Evolutionary conservation across 2,113 vertebrate species (phyloP), one percentile per base, ranked within the genome.

Genomic region (Catharus bicknelli): DNA sequence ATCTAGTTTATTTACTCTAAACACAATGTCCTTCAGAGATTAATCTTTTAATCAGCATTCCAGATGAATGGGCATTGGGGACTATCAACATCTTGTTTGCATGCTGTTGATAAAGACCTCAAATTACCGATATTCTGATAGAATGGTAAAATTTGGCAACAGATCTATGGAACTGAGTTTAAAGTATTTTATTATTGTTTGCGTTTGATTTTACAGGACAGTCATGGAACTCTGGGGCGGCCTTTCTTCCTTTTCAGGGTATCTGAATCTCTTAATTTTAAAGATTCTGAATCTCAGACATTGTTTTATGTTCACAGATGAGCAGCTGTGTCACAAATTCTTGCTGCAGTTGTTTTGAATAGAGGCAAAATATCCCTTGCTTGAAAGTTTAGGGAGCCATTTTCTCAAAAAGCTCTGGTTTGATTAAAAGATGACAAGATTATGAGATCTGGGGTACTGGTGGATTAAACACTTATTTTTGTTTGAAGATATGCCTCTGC

Each of bases 161-260:
- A 67, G 75, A 67, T 63, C 72, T 83, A 20, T 64, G 42, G 36
- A 88, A 80, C 5, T 34, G 30, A 70, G 25, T 86, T 94, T 77
- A 27, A 91, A 94, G 62, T 38, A 36, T 73, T 74, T 88, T 57
- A 12, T 38, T 96, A 92, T 7, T 38, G 36, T 82, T 90, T 97
- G 26, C 96, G 54, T 79, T 97, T 95, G 95, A 53, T 97, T 94
- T 98, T 97, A 38, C 94, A 98, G 97, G 96, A 96, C 88, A 87
- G 91, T 20, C 81, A 91, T 83, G 96, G 90, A 66, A 70, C 47
- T 45, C 54, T 93, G 83, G 96, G 97, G 93, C 83, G 86, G 38
- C 96, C 96, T 25, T 98, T 98, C 92, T 98, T 98, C 91, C 97
- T 98, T 95, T 98, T 98, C 95, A 97, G 97, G 97, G 97, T 98